These are phyloP conservation scores for Australoheros facetus DNA, from an alignment of 2,797 vertebrate genomes.

Conservation along the genomic window DNA sequence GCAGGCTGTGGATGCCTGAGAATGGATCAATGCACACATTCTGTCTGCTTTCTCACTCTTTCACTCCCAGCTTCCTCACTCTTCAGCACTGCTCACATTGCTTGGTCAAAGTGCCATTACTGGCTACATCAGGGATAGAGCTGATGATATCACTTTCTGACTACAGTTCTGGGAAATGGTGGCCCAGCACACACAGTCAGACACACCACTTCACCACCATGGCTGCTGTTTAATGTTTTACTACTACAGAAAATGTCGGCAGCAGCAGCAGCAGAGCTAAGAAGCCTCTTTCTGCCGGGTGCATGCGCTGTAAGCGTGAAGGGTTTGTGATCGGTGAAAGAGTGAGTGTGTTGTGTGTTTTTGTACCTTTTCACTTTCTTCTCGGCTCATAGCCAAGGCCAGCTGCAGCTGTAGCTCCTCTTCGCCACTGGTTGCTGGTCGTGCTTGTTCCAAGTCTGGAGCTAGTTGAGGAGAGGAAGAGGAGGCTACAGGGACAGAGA, in stretches of 20 bases:
- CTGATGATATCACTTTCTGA: constrained; percentile 59
- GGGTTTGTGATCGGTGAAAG: constrained; percentile 15
- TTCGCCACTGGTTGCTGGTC: constrained; percentile 91
- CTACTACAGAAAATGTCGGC: constrained; percentile 11
- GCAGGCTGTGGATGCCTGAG: constrained; percentile 26
- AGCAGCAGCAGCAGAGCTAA: constrained; percentile 23
- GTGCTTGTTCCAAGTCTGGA: constrained; percentile 92
- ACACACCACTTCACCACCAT: constrained; percentile 1
- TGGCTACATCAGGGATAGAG: constrained; percentile 50
- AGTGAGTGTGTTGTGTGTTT: constrained; percentile 14
- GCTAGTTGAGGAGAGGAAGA: constrained; percentile 84
- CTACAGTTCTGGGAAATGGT: constrained; percentile 54
- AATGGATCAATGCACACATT: constrained; percentile 73
- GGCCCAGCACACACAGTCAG: constrained; percentile 16
- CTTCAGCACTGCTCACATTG: constrained; percentile 31
- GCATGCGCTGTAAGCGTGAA: constrained; percentile 21
- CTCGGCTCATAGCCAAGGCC: constrained; percentile 95
- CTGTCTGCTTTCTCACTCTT: constrained; percentile 63
- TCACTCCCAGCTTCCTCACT: constrained; percentile 44
- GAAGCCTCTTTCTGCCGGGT: constrained; percentile 39
- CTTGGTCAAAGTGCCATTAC: constrained; percentile 62
- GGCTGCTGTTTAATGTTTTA: constrained; percentile 49
- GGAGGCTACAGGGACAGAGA: constrained; percentile 72
- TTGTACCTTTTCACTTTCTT: constrained; percentile 94
- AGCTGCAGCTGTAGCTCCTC: constrained; percentile 97